Evolutionary conservation across 2,888 invertebrate species (phyloP).

Genomic region (Campoplex capitator): DNA sequence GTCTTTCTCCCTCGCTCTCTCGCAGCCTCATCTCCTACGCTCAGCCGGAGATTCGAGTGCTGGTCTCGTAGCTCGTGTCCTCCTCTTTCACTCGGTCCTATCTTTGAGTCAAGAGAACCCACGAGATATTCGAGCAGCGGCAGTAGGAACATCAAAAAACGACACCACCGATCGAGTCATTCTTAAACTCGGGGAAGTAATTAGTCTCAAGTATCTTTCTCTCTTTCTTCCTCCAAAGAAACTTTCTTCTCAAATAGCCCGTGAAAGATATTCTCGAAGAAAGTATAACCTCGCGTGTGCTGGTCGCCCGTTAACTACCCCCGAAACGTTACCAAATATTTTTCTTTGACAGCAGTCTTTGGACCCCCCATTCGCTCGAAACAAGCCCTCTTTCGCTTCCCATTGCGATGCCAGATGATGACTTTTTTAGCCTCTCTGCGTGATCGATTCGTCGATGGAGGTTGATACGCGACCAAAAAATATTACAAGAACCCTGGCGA

Average conservation of each 20-base stretch:
- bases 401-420: slow-evolving; percentile 37
- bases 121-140: background rate
- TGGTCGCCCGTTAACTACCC: slow-evolving; percentile 48
- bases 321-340: slow-evolving; percentile 45
- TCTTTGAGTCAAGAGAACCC: slow-evolving; percentile 18
- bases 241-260: slow-evolving; percentile 33
- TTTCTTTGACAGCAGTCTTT: slow-evolving; percentile 8
- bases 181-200: slow-evolving; percentile 56
- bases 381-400: slow-evolving; percentile 8
- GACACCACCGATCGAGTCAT: slow-evolving; percentile 18
- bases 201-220: slow-evolving; percentile 63
- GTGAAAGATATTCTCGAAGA: background rate
- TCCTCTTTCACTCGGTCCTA: slow-evolving; percentile 32
- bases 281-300: too few species aligned
- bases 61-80: slow-evolving; percentile 54
- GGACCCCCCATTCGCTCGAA: background rate
- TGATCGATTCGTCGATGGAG: slow-evolving; percentile 20
- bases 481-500: background rate
- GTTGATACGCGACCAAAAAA: background rate
- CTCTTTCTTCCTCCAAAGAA: slow-evolving; percentile 7
- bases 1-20: background rate
- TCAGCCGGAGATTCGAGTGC: slow-evolving; percentile 59
- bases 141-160: slow-evolving; percentile 18
- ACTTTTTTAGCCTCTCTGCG: background rate
- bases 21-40: slow-evolving; percentile 15